Evolutionary conservation across 2,888 invertebrate genomes (phyloP), one percentile per base, ranked within the genome.

Genomic region (Folsomia candida): DNA sequence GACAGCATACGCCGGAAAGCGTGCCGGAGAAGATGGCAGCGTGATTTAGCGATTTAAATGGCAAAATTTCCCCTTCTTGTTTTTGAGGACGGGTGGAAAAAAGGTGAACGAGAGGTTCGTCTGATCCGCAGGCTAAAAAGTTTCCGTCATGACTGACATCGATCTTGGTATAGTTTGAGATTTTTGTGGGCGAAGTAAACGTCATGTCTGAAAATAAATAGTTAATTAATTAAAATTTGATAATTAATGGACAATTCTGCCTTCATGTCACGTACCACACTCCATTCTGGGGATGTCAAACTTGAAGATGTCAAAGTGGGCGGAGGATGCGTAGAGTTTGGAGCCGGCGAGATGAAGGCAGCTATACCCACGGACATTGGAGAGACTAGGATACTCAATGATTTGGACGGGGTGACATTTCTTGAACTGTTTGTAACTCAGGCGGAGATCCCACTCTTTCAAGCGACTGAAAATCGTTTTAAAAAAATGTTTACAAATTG

Each of bases 391-490:
- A 57, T 65, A 65, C 25, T 65, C 57, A 18, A 65, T 20, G 2
- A 65, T 20, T 54, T 51, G 22, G 18, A 65, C 54, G 20, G 65
- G 65, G 54, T 65, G 25, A 26, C 22, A 65, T 51, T 51, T 65
- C 20, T 51, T 54, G 11, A 65, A n/a, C 18, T 65, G 57, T 20
- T 65, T 65, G 65, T 65, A 65, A 3, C 51, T 65, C 27, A 65
- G 26, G 20, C 65, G 20, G 2, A 65, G 54, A 57, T 65, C 65
- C 65, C 65, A 65, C 27, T 65, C 51, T 65, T 65, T 65, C 2
- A 65, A 4, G n/a, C 37, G 65, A 2, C 65, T 65, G 57, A 9
- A 59, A 25, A 20, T n/a, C 22, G 6, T 57, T 57, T n/a, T 11
- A n/a, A n/a, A n/a, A n/a, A n/a, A n/a, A n/a, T 47, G 47, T 47